phyloP scores from a whole-genome alignment of 2,888 invertebrate genomes.

The Asteroscopus sphinx region DNA sequence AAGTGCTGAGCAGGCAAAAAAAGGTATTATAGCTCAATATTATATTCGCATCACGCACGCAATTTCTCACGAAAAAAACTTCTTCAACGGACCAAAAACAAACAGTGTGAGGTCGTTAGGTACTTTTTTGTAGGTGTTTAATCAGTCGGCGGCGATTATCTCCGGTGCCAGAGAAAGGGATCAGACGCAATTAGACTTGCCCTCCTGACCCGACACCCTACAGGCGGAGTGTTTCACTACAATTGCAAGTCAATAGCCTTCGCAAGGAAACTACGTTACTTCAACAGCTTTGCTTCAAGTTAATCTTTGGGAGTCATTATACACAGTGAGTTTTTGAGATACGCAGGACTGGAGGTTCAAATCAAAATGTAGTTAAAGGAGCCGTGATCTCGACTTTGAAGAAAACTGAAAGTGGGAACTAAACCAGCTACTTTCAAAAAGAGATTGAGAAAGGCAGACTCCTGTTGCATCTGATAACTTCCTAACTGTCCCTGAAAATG shows the following conservation, averaged over 20 bases:
- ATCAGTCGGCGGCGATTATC: constrained; percentile 1
- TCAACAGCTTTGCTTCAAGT: background rate
- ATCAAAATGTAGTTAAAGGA: too few species aligned
- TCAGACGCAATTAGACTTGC: constrained; percentile 1
- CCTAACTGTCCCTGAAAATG: background rate
- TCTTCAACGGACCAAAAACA: background rate
- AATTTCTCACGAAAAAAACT: background rate
- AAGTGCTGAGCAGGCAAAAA: too few species aligned
- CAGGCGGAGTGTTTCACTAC: background rate
- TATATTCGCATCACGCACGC: background rate
- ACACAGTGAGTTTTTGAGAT: too few species aligned
- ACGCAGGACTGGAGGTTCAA: too few species aligned
- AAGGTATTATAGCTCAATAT: too few species aligned
- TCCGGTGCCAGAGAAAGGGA: background rate
- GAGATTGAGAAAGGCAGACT: too few species aligned
- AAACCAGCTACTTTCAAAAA: too few species aligned
- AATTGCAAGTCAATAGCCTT: background rate
- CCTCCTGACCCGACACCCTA: background rate
- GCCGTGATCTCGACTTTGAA: too few species aligned
- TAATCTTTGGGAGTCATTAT: background rate
- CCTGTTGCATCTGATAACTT: background rate
- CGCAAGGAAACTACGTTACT: background rate
- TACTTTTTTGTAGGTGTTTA: constrained; percentile 1
- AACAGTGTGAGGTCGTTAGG: constrained; percentile 2
- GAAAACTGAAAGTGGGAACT: too few species aligned